Evolutionary conservation across 2,797 vertebrate genomes (phyloP).

Genomic region (Anomalospiza imberbis): DNA sequence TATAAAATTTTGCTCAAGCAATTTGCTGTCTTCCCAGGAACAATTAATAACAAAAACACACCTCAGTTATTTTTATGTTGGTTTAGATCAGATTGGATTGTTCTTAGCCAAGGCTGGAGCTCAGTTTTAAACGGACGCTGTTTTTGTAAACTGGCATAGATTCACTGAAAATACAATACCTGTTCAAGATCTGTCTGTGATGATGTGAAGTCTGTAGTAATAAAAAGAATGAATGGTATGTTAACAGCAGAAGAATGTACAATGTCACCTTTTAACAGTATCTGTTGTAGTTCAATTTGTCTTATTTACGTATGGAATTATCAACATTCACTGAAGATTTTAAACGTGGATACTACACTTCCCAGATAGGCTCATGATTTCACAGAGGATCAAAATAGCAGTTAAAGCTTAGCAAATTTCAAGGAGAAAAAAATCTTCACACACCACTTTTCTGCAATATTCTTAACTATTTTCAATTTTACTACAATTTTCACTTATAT

Average conservation of each 20-base stretch:
- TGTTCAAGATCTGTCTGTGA: neutral
- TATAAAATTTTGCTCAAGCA: neutral
- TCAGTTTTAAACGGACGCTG: neutral
- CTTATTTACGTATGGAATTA: neutral
- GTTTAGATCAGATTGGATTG: neutral
- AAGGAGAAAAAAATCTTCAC: neutral
- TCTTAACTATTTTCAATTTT: neutral
- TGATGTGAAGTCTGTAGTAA: neutral
- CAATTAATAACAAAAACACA: neutral
- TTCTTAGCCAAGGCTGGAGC: neutral
- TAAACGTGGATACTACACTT: neutral
- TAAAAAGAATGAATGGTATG: slow-evolving; percentile 39
- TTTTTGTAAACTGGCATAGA: neutral
- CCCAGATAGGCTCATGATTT: neutral
- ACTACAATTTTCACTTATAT: neutral
- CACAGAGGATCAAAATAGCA: neutral
- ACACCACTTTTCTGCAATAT: neutral
- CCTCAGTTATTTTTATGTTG: neutral
- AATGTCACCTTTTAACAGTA: slow-evolving; percentile 5
- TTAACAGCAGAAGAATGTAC: slow-evolving; percentile 27
- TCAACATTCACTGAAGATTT: neutral
- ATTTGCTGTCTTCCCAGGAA: neutral
- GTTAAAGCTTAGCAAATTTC: neutral
- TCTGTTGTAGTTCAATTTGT: neutral
- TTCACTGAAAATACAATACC: neutral